Base-by-base conservation (phyloP, 2,797 vertebrate species). In the Phoebastria nigripes region DNA sequence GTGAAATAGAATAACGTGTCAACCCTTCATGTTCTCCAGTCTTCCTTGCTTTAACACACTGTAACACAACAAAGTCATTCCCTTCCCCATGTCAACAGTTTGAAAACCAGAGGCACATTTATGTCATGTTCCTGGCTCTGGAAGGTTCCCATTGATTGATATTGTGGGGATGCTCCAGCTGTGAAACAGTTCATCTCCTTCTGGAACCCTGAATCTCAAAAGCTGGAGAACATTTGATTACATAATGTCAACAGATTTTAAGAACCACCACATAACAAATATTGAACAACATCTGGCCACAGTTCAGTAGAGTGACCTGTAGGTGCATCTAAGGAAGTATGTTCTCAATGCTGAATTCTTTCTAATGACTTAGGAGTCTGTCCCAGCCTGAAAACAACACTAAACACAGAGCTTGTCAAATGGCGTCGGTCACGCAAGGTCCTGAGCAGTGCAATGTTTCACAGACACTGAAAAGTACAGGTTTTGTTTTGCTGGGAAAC, bases 341-440 rank as follows among this genome's bases (percentile, higher is more conserved):
- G 4, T 39, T 54, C 35, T 72, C 2, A 0, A 8, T 19, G 35
- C 21, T 16, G 26, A 80, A 67, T 17, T 86, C 16, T 55, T 77
- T 37, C 12, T 31, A 33, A 41, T 9, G n/a, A 47, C 20, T 26
- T 3, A 11, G 35, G 54, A 61, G 33, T 35, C 42, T 41, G 58
- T 41, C 55, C 39, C 21, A 77, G 42, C 41, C 58, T n/a, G 72
- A 56, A 85, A 93, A 71, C 16, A 74, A 20, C 56, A 33, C 31
- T 41, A 28, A 87, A 37, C 22, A 52, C 0, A 0, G 13, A 18
- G 22, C n/a, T 37, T 22, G 14, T 51, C 74, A 41, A 55, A 58
- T 1, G 13, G 35, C 47, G 72, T 25, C 0, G 0, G 55, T 26
- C 25, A 19, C 9, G 24, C 33, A 77, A 93, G 55, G 54, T 12